These are phyloP conservation scores for Amiota minor DNA, from an alignment of 2,888 invertebrate genomes.

Conservation along the genomic window DNA sequence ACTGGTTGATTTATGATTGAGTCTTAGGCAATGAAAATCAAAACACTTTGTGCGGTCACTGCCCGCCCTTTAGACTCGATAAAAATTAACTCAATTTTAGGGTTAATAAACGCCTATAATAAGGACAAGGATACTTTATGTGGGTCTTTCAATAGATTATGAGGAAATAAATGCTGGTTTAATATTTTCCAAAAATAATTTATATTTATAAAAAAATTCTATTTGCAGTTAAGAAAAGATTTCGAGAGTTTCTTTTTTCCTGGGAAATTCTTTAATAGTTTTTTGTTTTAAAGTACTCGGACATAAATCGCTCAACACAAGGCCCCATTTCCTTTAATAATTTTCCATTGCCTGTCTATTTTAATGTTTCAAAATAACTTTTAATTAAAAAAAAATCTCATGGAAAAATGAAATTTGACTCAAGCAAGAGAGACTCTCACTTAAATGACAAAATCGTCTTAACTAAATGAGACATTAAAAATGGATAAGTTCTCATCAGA, in stretches of 20 bases:
- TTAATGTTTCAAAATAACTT: neutral
- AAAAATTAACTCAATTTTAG: too few species aligned
- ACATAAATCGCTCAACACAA: conserved; percentile 44
- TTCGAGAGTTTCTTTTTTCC: neutral
- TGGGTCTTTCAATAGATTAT: conserved; percentile 31
- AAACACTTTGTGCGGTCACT: conserved; percentile 27
- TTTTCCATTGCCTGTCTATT: neutral
- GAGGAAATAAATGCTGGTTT: neutral
- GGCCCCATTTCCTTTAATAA: neutral
- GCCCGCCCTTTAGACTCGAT: too few species aligned
- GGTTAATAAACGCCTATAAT: too few species aligned
- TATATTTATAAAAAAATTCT: neutral
- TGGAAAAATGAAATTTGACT: too few species aligned
- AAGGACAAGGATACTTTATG: conserved; percentile 33
- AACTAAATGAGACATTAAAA: too few species aligned
- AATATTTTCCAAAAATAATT: neutral
- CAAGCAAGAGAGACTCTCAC: conserved; percentile 2
- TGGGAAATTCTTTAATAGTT: conserved; percentile 17
- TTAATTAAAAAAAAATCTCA: conserved; percentile 11
- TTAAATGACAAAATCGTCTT: conserved; percentile 40
- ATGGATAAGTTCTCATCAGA: too few species aligned
- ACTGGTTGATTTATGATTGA: conserved; percentile 11
- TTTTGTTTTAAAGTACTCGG: conserved; percentile 34
- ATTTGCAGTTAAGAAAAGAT: neutral
- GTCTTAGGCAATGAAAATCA: conserved; percentile 1